Evolutionary conservation across 2,113 vertebrate genomes (phyloP).

Genomic region (Lutjanus erythropterus): DNA sequence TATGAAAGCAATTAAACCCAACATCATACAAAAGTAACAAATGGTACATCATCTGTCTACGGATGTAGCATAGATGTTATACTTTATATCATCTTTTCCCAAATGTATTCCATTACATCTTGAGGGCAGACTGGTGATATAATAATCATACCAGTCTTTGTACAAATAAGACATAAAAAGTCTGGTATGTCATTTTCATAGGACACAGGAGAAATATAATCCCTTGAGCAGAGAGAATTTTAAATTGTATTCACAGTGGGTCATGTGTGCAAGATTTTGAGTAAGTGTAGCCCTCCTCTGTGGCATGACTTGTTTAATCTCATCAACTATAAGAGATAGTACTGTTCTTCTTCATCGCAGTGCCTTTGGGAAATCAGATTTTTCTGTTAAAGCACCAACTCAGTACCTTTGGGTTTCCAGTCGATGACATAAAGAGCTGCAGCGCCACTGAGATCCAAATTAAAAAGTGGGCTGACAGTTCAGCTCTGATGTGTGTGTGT

Average conservation of each 20-base stretch:
- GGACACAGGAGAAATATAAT: background rate
- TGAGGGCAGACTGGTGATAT: background rate
- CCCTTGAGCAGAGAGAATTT: background rate
- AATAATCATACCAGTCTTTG: background rate
- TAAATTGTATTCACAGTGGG: background rate
- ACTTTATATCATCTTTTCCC: background rate
- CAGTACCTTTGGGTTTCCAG: background rate
- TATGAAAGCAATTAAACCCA: constrained; percentile 17
- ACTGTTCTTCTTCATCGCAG: background rate
- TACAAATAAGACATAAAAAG: background rate
- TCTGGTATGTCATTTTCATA: background rate
- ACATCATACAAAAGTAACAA: background rate
- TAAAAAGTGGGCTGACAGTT: background rate
- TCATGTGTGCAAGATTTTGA: background rate
- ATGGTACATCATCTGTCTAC: background rate
- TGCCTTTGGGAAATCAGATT: background rate
- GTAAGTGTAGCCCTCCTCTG: background rate
- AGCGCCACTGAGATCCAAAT: background rate
- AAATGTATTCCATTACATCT: background rate
- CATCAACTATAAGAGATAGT: background rate
- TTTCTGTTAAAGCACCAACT: background rate
- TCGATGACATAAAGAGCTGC: background rate
- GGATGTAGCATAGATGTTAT: background rate
- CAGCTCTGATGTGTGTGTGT: too few relatives aligned
- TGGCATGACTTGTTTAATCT: background rate